Percentiles rank a stretch among this genome's conserved stretches.
Conservation (phyloP, 2,797 vertebrate species). For the Dryobates pubescens region DNA sequence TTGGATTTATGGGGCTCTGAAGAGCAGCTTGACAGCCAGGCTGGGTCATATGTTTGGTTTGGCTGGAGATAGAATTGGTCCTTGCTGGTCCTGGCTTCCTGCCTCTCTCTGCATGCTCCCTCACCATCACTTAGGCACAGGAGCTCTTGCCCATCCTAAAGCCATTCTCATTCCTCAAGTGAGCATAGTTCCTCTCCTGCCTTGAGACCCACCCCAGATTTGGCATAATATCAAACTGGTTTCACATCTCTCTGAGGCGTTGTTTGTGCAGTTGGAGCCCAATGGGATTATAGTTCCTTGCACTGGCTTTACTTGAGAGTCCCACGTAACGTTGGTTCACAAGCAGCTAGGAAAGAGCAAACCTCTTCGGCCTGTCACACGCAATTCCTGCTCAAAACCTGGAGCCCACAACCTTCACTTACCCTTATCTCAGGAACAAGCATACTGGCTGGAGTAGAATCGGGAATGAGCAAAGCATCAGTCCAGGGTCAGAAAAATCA, state of each 20-base stretch:
- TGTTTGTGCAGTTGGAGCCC: neutral
- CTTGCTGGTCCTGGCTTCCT: neutral
- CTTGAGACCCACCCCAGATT: neutral
- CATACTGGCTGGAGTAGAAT: neutral
- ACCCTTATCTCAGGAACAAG: neutral
- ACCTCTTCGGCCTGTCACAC: neutral
- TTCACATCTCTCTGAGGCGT: neutral
- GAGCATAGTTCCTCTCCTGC: neutral
- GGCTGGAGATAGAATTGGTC: rapidly evolving
- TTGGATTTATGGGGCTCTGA: neutral
- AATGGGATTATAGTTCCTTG: neutral
- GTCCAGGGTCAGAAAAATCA: neutral
- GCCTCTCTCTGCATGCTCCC: neutral
- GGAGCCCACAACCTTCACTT: neutral
- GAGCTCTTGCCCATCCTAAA: neutral
- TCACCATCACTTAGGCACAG: rapidly evolving
- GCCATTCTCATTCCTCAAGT: neutral
- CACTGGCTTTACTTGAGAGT: neutral
- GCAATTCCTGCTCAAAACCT: neutral
- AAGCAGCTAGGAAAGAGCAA: neutral
- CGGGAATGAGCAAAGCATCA: neutral
- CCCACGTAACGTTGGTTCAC: neutral
- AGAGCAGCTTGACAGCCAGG: neutral
- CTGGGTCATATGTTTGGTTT: neutral
- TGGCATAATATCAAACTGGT: neutral